Base-by-base conservation (phyloP, 2,113 vertebrate genomes). In the Psilopsiagon aymara region DNA sequence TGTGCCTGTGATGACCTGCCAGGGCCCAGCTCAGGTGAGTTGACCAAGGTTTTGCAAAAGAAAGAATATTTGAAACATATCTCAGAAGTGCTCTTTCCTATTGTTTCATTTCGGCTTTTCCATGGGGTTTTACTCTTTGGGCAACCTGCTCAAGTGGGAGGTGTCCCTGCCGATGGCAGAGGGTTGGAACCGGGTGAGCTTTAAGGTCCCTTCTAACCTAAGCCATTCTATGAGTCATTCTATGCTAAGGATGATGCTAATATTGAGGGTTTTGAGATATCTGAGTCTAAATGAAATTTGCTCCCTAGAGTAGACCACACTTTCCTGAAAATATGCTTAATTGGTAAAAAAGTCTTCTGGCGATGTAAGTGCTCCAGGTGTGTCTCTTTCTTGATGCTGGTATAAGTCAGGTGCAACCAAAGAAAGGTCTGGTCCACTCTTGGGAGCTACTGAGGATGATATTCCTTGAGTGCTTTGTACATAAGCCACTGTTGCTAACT, bases 11-110 rank as follows among this genome's bases (percentile, higher is more conserved):
- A 9, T 3, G 71, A 68, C 2, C 17, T 13, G 39, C 35, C 33
- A 31, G 85, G 74, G 66, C 49, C 19, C 79, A 29, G 75, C 66
- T 14, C 25, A 2, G 62, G 33, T 1, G 7, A 37, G 13, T 2
- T 2, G 27, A 6, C 37, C 13, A 4, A 8, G 9, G 5, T 3
- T 62, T 67, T 17, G 8, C 4, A 18, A 2, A 3, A 49, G 53
- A 29, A 20, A 57, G 70, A 39, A 14, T 21, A 47, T 7, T 8
- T 52, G 21, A 49, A 24, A 0, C 0, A 0, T 11, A 5, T 24
- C 71, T 52, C 46, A 3, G 28, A 55, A 55, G 49, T 9, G 17
- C 57, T 64, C 27, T 51, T 53, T 75, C 74, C 82, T 0, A 0
- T 10, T 52, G 35, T 28, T 77, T 41, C 39, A 4, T 31, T 80